phyloP scores from a whole-genome alignment of 2,888 invertebrate genomes.

The Cerastis leucographa region DNA sequence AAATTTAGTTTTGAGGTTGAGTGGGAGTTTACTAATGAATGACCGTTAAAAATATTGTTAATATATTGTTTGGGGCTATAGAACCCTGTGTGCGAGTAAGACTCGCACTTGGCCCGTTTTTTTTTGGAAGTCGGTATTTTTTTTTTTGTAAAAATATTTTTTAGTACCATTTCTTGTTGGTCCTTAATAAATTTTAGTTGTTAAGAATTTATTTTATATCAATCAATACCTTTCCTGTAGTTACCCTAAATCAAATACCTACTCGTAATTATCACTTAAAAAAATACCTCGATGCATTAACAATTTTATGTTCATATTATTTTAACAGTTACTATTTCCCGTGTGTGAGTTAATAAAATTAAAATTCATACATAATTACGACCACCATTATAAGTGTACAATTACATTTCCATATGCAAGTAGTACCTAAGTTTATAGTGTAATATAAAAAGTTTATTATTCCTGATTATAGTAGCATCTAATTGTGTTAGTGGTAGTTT shows the following conservation, averaged over 20 bases:
- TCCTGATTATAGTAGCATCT: conserved; percentile 48
- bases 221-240: background rate
- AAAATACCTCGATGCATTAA: background rate
- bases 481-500: conserved; percentile 56
- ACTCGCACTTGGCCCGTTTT: too few species aligned
- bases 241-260: too few species aligned
- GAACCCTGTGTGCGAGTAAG: too few species aligned
- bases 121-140: too few species aligned
- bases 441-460: conserved; percentile 53
- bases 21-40: too few species aligned
- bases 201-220: background rate
- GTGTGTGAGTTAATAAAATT: background rate
- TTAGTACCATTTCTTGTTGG: background rate
- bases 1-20: too few species aligned
- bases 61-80: too few species aligned
- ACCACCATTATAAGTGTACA: background rate
- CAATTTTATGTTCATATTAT: background rate
- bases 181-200: background rate
- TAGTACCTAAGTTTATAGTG: conserved; percentile 29
- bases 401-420: conserved; percentile 17
- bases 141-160: too few species aligned
- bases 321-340: background rate
- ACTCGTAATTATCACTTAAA: background rate
- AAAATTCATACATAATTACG: background rate
- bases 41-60: too few species aligned